Evolutionary conservation across 2,113 vertebrate genomes (phyloP).

Genomic region (Nansenia antarctica): DNA sequence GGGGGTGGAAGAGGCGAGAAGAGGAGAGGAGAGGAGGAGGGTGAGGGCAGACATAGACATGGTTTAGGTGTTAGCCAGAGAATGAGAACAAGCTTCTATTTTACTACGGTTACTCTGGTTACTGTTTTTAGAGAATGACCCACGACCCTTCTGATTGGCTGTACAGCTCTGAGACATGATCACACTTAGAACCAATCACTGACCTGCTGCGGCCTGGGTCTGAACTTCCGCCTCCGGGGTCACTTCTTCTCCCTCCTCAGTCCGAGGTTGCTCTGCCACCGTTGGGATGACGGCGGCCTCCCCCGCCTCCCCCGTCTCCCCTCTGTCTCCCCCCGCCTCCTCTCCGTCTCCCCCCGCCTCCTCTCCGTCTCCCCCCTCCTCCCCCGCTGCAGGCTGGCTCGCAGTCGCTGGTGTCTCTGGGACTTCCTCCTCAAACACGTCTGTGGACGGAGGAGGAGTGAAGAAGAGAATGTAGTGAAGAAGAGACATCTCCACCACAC

Average conservation of each 20-base stretch:
- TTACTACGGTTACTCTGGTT: too few species aligned
- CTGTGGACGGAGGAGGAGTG: slow-evolving; percentile 11
- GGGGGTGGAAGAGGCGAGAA: too few species aligned
- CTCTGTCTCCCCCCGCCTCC: not conserved
- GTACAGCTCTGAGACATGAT: not conserved
- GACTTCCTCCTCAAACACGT: slow-evolving; percentile 58
- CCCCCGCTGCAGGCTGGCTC: slow-evolving; percentile 10
- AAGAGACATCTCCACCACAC: too few species aligned
- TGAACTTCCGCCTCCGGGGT: slow-evolving; percentile 23
- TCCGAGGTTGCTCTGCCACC: slow-evolving; percentile 11
- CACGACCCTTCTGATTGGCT: too few species aligned
- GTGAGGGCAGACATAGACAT: not conserved
- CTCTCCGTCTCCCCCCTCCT: not conserved
- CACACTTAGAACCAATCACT: not conserved
- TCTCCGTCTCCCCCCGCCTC: not conserved
- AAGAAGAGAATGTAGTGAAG: not conserved
- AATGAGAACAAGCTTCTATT: not conserved
- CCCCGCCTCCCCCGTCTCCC: slow-evolving; percentile 22
- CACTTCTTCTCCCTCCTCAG: slow-evolving; percentile 41
- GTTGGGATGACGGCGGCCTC: slow-evolving; percentile 23
- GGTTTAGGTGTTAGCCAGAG: not conserved
- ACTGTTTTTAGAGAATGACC: too few species aligned
- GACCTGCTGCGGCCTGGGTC: slow-evolving; percentile 31
- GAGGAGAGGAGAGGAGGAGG: not conserved
- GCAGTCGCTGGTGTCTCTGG: slow-evolving; percentile 15